Evolutionary conservation across 2,888 invertebrate genomes (phyloP).

Genomic region (Philopedon plagiatum): DNA sequence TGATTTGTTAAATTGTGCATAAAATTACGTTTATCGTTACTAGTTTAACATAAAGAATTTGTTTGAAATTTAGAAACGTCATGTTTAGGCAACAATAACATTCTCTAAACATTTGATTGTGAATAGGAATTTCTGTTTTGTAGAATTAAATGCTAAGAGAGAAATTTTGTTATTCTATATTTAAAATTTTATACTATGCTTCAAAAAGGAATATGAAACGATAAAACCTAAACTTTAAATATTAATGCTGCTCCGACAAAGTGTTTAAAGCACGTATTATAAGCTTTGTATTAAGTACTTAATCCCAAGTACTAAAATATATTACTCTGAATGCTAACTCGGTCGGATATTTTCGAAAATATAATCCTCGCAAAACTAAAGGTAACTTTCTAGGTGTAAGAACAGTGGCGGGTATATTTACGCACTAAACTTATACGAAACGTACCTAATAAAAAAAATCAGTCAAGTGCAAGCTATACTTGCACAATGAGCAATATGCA

Average conservation of each 20-base stretch:
- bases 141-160: no score
- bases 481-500: no score
- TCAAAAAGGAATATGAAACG: background rate
- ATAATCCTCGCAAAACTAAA: constrained; percentile 3
- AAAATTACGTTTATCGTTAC: no score
- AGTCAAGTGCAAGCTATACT: no score
- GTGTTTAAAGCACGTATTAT: background rate
- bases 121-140: no score
- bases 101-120: no score
- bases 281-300: constrained; percentile 12
- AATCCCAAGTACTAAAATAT: constrained; percentile 9
- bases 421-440: no score
- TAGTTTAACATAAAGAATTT: no score
- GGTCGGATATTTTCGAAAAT: background rate
- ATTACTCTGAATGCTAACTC: background rate
- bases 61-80: no score
- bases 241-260: background rate
- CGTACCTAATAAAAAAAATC: no score
- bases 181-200: background rate
- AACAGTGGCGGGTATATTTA: background rate
- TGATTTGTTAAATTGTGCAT: no score
- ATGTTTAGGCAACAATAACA: no score
- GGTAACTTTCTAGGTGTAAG: background rate
- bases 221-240: background rate
- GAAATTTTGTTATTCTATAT: background rate